Base-by-base conservation (phyloP, 2,113 vertebrate genomes). In the western clawed frog (Xenopus tropicalis) region DNA sequence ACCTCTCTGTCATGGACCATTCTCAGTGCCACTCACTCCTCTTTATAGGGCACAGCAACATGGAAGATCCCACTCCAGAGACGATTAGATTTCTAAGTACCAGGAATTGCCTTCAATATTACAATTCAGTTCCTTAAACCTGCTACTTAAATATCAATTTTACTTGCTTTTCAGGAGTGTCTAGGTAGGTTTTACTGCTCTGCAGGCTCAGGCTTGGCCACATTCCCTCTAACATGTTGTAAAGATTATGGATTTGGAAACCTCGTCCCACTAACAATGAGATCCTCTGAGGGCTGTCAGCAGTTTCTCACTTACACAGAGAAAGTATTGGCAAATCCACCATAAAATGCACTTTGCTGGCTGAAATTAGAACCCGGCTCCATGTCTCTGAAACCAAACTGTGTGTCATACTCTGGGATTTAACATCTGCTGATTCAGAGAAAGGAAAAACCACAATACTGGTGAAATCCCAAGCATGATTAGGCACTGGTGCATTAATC, bases 291-390 rank as follows among this genome's bases (percentile, higher is more conserved):
- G 66, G 58, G 58, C 73, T 75, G 73, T 75, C 73, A 75, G 66
- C 66, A 62, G 52, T 69, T 75, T 75, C 73, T 69, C 73, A 62
- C 73, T 75, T 69, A 69, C 66, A 75, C 73, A 75, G 58, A 58
- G 59, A 69, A 75, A 69, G 54, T 63, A 58, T 63, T 75, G 73
- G 73, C 73, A 75, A 61, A 19, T 63, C 73, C 63, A 23, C 59
- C 25, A 69, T 43, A 69, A 75, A 75, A 75, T 24, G 58, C 48
- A 24, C 57, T 43, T 43, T 57, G 20, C 44, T 69, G 59, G 73
- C 54, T 75, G 73, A 75, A 75, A 69, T 66, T 12, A 67, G 56
- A 74, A 69, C 57, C 72, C 67, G 20, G 17, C 43, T 75, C 61
- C 43, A 69, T 69, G 57, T 62, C 69, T 63, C 73, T 75, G 61